Evolutionary conservation across 2,113 vertebrate species (phyloP).

Genomic region (Sisor rabdophorus): DNA sequence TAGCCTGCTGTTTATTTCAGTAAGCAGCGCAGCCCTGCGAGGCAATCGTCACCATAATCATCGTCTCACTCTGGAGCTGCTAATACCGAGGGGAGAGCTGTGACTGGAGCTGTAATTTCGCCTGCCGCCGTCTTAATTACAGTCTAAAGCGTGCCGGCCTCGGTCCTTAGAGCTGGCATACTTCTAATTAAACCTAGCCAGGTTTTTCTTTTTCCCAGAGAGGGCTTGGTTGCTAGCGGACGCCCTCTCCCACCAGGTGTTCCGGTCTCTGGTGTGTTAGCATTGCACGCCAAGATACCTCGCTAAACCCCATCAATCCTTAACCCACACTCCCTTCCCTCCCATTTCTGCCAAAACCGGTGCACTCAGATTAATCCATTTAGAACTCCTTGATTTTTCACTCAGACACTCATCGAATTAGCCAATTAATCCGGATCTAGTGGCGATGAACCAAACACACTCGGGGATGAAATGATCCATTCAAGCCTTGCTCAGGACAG

Average conservation of each 20-base stretch:
- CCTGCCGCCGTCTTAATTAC: conserved; percentile 61
- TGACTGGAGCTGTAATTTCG: conserved; percentile 44
- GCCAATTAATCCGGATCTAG: conserved; percentile 74
- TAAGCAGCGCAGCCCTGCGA: conserved; percentile 24
- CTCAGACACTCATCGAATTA: conserved; percentile 70
- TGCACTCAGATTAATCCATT: conserved; percentile 77
- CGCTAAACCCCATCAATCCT: conserved; percentile 67
- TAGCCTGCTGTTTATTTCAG: conserved; percentile 39
- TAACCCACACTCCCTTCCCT: conserved; percentile 9
- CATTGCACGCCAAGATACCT: conserved; percentile 56
- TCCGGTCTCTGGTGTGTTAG: conserved; percentile 56
- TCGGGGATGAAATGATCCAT: conserved; percentile 31
- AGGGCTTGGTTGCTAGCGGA: background rate
- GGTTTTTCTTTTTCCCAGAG: background rate
- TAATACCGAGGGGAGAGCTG: conserved; percentile 44
- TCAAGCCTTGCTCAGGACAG: background rate
- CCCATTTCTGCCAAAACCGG: conserved; percentile 56
- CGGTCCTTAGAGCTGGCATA: conserved; percentile 57
- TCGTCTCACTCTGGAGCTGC: conserved; percentile 48
- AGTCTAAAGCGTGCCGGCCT: conserved; percentile 64
- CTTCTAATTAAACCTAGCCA: conserved; percentile 65
- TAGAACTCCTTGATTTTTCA: conserved; percentile 61
- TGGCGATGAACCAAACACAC: conserved; percentile 52
- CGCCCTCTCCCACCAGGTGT: conserved; percentile 42
- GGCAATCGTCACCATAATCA: conserved; percentile 44